Conservation (phyloP, 1,140 invertebrate genomes). For the Palaemon carinicauda region DNA sequence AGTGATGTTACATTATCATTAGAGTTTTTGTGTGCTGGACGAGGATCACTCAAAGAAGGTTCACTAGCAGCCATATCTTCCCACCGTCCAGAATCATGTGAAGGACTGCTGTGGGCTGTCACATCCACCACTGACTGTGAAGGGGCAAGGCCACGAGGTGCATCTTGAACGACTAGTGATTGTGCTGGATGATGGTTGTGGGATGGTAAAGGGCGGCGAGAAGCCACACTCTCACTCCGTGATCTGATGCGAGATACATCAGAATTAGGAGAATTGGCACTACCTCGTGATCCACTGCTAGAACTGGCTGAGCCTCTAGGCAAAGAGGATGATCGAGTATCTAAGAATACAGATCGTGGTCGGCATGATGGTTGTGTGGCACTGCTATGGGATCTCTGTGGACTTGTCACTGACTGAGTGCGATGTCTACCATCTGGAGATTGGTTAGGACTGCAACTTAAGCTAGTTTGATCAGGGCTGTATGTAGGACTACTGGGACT, state of each 20-base stretch:
- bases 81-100: conserved; percentile 15
- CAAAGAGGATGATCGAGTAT: conserved; percentile 39
- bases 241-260: conserved; percentile 15
- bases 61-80: conserved; percentile 51
- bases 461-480: conserved; percentile 1
- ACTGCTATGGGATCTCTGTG: conserved; percentile 15
- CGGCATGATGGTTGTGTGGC: conserved; percentile 9
- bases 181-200: conserved; percentile 1
- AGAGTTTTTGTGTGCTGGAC: neutral
- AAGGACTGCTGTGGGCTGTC: neutral
- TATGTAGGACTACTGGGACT: conserved; percentile 42
- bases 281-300: neutral
- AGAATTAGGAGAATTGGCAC: neutral
- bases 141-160: conserved; percentile 21
- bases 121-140: conserved; percentile 52
- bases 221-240: conserved; percentile 39
- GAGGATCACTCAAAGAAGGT: conserved; percentile 40
- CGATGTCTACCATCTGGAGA: neutral
- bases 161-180: conserved; percentile 20
- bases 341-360: conserved; percentile 32
- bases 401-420: neutral
- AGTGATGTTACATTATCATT: conserved; percentile 9
- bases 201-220: conserved; percentile 15
- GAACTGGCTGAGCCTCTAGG: conserved; percentile 28
- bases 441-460: neutral